These are phyloP conservation scores for Eriocheir sinensis DNA, from an alignment of 1,140 invertebrate species.

Conservation along the genomic window DNA sequence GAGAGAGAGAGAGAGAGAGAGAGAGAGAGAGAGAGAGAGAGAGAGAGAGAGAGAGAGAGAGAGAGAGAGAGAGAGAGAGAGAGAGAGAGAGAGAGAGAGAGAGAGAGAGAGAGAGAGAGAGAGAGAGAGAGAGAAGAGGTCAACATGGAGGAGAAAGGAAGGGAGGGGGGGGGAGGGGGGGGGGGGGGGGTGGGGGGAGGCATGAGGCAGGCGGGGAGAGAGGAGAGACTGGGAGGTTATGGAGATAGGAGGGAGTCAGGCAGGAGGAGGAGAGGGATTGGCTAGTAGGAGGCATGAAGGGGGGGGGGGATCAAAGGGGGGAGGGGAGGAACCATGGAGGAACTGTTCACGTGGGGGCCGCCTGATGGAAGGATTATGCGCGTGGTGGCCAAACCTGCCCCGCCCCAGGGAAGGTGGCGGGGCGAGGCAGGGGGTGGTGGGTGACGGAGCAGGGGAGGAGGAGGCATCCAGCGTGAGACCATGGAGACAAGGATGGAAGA, in stretches of 20 bases:
- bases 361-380: not conserved
- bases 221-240: not conserved
- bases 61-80: not conserved
- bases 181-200: not conserved
- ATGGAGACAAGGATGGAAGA: not conserved
- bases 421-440: not conserved
- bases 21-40: too few relatives aligned
- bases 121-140: not conserved
- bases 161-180: not conserved
- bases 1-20: not conserved
- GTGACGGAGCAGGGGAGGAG: not conserved
- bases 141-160: not conserved
- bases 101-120: not conserved
- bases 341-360: not conserved
- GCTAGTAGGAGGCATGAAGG: not conserved
- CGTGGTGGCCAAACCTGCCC: conserved; percentile 35
- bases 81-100: not conserved
- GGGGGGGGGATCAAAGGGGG: not conserved
- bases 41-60: not conserved
- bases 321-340: not conserved
- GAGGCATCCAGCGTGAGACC: not conserved
- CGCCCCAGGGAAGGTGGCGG: not conserved
- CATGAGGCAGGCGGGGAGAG: not conserved
- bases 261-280: not conserved
- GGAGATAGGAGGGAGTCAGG: not conserved